Evolutionary conservation across 2,888 invertebrate species (phyloP), one percentile per base, ranked within the genome.

Genomic region (Pasiphila rectangulata): DNA sequence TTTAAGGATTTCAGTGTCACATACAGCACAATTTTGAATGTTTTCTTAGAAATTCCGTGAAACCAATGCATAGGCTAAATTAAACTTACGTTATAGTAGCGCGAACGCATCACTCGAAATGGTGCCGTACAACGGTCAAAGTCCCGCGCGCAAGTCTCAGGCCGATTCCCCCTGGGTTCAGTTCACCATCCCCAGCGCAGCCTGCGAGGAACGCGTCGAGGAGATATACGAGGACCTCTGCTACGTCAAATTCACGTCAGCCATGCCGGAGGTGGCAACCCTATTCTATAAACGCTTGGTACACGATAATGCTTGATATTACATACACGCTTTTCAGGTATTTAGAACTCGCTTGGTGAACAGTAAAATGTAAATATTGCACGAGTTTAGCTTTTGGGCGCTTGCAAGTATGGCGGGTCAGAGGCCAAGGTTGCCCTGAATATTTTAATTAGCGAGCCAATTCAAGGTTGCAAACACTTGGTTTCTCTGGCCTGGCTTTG

Each of bases 171-270:
- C 90, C 48, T 93, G 92, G 92, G 90, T 92, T 62, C 91, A 92
- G 79, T 93, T 92, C 82, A 92, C 92, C 54, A 93, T 93, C 63
- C 92, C 92, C 54, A 90, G 83, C 67, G 88, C 89, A 35, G 71
- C 79, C 25, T 85, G 84, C 68, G 92, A 91, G 73, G 92, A 92
- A 67, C 83, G 92, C 60, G 95, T 95, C 65, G 94, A 95, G 79
- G 94, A 95, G 84, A 93, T 95, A 69, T 96, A 96, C 80, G 96
- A 95, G 84, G 95, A 96, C 83, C 91, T 96, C 64, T 95, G 95
- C 90, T 96, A 95, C 82, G 94, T 95, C 74, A 95, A 94, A 74
- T 94, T 95, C 83, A 90, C 93, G 59, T 91, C 93, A 63, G 83
- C 90, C 60, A 84, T 89, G 75, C 91, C 93, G 59, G 93, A 94